These are phyloP conservation scores for Varroa destructor DNA, from an alignment of 1,140 invertebrate species.

Conservation along the genomic window DNA sequence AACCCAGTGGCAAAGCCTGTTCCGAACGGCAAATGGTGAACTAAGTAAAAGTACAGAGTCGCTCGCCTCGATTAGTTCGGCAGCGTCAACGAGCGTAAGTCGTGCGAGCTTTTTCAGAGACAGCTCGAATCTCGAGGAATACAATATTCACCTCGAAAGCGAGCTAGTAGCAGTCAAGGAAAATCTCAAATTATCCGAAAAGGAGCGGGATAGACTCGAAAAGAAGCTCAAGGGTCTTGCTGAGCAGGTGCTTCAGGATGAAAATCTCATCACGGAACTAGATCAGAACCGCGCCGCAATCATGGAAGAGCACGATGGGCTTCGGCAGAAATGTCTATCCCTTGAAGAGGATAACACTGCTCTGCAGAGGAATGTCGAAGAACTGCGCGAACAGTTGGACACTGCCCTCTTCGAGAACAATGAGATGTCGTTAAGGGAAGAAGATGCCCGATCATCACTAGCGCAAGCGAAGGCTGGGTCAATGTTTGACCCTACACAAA, in stretches of 20 bases:
- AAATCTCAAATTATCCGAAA: slow-evolving; percentile 3
- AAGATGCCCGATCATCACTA: not conserved
- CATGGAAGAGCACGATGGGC: slow-evolving; percentile 12
- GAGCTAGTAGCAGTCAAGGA: slow-evolving; percentile 24
- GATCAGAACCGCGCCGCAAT: slow-evolving; percentile 1
- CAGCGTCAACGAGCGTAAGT: not conserved
- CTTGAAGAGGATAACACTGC: slow-evolving; percentile 4
- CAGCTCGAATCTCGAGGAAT: slow-evolving; percentile 25
- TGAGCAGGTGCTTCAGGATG: slow-evolving; percentile 20
- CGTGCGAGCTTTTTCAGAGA: slow-evolving; percentile 26
- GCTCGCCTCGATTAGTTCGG: slow-evolving; percentile 26
- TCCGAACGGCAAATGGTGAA: slow-evolving; percentile 21
- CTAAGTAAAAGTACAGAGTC: slow-evolving; percentile 18
- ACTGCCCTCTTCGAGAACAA: slow-evolving; percentile 27
- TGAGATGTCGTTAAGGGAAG: slow-evolving; percentile 16
- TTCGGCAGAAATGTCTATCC: not conserved
- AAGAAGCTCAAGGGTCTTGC: slow-evolving; percentile 11
- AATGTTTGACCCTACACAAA: not conserved
- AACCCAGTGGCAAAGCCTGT: slow-evolving; percentile 12
- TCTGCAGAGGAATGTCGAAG: slow-evolving; percentile 18
- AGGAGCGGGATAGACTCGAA: slow-evolving; percentile 5
- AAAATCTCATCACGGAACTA: slow-evolving; percentile 25
- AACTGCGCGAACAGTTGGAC: slow-evolving; percentile 21
- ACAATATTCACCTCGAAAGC: slow-evolving; percentile 26
- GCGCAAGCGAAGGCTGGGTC: too few species aligned